Conservation (phyloP, 2,797 vertebrate genomes). For the Neoniphon sammara region DNA sequence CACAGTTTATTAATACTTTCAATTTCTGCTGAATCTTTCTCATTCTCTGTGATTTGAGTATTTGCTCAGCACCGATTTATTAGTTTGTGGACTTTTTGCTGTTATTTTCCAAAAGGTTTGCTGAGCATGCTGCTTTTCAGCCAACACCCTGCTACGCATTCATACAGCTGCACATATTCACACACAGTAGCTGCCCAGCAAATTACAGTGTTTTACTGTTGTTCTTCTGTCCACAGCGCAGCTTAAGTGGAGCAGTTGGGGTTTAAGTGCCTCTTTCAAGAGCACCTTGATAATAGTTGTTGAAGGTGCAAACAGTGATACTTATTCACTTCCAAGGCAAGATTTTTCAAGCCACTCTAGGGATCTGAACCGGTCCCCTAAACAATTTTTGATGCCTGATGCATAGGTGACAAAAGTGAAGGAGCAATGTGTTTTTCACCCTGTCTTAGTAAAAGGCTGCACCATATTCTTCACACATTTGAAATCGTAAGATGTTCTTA, state of each 20-base stretch:
- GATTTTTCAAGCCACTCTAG: slow-evolving; percentile 13
- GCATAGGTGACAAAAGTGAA: background rate
- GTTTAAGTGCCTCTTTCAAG: slow-evolving; percentile 54
- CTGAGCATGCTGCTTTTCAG: background rate
- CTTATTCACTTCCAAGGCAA: slow-evolving; percentile 5
- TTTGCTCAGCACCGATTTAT: background rate
- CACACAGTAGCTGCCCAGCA: slow-evolving; percentile 21
- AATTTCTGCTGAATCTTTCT: slow-evolving; percentile 1
- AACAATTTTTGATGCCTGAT: background rate
- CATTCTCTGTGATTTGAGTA: background rate
- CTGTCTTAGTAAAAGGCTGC: background rate
- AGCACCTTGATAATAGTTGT: slow-evolving; percentile 54
- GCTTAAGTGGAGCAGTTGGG: slow-evolving; percentile 50
- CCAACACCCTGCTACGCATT: slow-evolving; percentile 2
- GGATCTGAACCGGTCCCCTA: slow-evolving; percentile 10
- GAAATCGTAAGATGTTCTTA: background rate
- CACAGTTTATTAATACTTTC: slow-evolving; percentile 15
- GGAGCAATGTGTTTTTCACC: background rate
- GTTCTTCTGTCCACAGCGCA: slow-evolving; percentile 44
- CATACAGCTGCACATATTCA: slow-evolving; percentile 19
- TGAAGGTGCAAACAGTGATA: slow-evolving; percentile 42
- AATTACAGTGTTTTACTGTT: slow-evolving; percentile 42
- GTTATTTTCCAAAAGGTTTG: slow-evolving; percentile 2
- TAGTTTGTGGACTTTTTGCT: slow-evolving; percentile 1
- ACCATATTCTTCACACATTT: background rate